Percentiles rank a stretch among this genome's conserved stretches.
Conservation (phyloP, 2,888 invertebrate species). For the Hyalella azteca region DNA sequence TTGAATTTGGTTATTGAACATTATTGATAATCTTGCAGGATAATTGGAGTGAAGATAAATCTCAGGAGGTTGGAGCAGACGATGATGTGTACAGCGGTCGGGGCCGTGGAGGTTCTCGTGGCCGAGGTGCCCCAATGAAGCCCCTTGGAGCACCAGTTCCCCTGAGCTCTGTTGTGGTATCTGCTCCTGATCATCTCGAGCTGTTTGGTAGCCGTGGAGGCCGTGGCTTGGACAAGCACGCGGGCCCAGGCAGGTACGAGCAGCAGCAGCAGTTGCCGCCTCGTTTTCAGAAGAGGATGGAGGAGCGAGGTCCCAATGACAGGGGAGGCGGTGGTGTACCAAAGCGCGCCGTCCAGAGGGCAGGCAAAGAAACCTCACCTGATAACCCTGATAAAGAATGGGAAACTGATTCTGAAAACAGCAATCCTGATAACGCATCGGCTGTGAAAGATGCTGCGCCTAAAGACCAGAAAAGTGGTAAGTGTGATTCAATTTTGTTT, state of each 20-base stretch:
- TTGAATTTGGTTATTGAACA: too few relatives aligned
- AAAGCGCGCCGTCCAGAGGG: background rate
- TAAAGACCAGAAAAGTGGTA: background rate
- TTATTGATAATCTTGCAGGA: background rate
- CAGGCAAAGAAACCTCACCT: slow-evolving; percentile 50
- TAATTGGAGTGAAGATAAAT: background rate
- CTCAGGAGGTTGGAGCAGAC: slow-evolving; percentile 6
- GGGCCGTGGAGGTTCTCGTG: slow-evolving; percentile 37
- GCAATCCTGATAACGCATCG: slow-evolving; percentile 65
- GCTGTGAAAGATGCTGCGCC: slow-evolving; percentile 48
- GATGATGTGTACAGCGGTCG: slow-evolving; percentile 42
- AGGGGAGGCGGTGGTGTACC: background rate
- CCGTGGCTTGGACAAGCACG: background rate
- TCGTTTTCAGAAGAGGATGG: slow-evolving; percentile 25
- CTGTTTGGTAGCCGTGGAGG: background rate
- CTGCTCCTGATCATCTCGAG: background rate
- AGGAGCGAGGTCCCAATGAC: slow-evolving; percentile 19
- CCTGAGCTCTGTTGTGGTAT: slow-evolving; percentile 26
- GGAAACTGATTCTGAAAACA: slow-evolving; percentile 82
- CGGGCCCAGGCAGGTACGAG: background rate
- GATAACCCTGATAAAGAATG: slow-evolving; percentile 66
- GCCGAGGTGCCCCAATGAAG: slow-evolving; percentile 14
- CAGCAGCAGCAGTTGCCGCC: slow-evolving; percentile 21
- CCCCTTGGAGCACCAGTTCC: slow-evolving; percentile 7
- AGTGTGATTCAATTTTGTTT: background rate